Conservation (phyloP, 2,113 vertebrate genomes). For the Cyprinodon brontotheroides region DNA sequence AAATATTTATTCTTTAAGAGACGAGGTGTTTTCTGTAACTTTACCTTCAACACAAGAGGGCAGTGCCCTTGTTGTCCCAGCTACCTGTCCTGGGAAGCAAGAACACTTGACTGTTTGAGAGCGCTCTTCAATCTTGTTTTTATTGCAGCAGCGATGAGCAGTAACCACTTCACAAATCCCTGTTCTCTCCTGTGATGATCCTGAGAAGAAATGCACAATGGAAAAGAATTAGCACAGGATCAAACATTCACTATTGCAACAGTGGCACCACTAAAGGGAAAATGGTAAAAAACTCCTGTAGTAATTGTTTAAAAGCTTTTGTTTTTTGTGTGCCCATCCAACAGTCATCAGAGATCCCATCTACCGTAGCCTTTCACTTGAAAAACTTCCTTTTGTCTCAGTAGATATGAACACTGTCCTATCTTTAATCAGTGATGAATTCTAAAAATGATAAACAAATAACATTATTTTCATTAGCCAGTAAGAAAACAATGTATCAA, state of each 20-base stretch:
- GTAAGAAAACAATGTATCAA: not conserved
- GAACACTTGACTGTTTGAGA: slow-evolving; percentile 97
- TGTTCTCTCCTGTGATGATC: slow-evolving; percentile 69
- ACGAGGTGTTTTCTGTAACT: slow-evolving; percentile 27
- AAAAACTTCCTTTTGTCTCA: not conserved
- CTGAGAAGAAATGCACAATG: slow-evolving; percentile 44
- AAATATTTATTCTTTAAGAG: slow-evolving; percentile 28
- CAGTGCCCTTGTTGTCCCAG: slow-evolving; percentile 88
- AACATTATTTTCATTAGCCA: not conserved
- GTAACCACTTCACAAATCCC: slow-evolving; percentile 94
- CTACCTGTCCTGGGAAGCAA: slow-evolving; percentile 93
- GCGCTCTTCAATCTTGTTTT: slow-evolving; percentile 93
- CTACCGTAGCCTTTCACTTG: no score
- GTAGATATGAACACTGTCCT: not conserved
- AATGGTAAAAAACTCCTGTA: not conserved
- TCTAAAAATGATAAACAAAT: not conserved
- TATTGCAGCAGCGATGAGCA: slow-evolving; percentile 94
- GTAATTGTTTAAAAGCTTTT: not conserved
- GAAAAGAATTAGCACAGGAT: not conserved
- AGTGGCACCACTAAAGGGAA: not conserved
- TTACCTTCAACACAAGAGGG: slow-evolving; percentile 97
- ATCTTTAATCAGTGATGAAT: not conserved
- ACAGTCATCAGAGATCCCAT: no score
- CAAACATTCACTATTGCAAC: not conserved
- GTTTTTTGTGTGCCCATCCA: no score